Base-by-base conservation (phyloP, 2,888 invertebrate genomes). In the Torymus aiolomorphi region DNA sequence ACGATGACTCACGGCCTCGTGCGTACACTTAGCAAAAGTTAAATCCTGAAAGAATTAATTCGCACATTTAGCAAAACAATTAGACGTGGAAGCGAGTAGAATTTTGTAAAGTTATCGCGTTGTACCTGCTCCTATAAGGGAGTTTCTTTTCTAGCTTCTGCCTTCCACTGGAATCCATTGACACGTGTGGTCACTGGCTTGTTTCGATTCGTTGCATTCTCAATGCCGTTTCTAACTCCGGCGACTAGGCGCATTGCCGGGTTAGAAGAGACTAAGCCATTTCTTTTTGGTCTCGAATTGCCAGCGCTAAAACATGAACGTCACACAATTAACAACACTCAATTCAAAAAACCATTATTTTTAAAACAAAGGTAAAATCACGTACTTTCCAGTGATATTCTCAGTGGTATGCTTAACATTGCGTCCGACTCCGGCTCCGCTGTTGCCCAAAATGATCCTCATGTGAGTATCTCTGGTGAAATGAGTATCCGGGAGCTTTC, bases 401-500 rank as follows among this genome's bases (percentile, higher is more conserved):
- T 89, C 89, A 13, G 88, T 82, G 51, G 85, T 81, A 63, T 89
- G 89, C 80, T 90, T 90, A 11, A 88, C 87, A 77, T 87, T 89
- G 71, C 90, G 87, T 57, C 90, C 90, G 56, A 90, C 89, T 20
- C 90, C 90, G 5, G 89, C 89, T 4, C 89, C 89, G 42, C 88
- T 91, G 77, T 91, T 93, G 0, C 96, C 96, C 83, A 97, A 91
- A 85, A 97, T 97, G 83, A 97, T 97, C 83, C 96, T 92, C 97
- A 97, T 97, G 87, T 97, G 97, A 0, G 97, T 96, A 88, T 97
- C 97, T n/a, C 97, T 92, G 74, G 95, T 95, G 91, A 96, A 96
- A 88, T 96, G 96, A 54, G 95, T 95, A 90, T 96, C 96, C 0
- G 95, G 93, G 0, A 88, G 93, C 78, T 87, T 88, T 74, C 88